Percentiles rank a stretch among this genome's conserved stretches.
These are phyloP conservation scores for Gymnopithys bicolor DNA, from an alignment of 2,797 vertebrate species.

Conservation along the genomic window DNA sequence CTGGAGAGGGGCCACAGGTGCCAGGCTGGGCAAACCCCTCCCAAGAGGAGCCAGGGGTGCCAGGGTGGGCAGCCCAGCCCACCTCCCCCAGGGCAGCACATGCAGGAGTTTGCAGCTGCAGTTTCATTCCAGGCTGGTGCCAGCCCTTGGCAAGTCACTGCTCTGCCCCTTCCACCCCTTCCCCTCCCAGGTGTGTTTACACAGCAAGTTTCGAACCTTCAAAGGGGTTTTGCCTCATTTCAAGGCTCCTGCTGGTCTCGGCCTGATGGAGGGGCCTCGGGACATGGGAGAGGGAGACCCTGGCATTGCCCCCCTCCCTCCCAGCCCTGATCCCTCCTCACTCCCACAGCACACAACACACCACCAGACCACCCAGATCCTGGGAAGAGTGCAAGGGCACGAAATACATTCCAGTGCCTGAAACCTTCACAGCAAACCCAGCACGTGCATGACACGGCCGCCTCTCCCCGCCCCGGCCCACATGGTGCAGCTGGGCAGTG, in stretches of 20 bases:
- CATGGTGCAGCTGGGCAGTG: not conserved
- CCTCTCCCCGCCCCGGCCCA: fast-evolving
- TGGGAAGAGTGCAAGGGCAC: not conserved
- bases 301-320: not conserved
- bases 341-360: not conserved
- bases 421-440: not conserved
- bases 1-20: not conserved
- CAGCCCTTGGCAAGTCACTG: not conserved
- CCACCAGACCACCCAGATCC: not conserved
- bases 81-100: fast-evolving
- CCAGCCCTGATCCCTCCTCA: not conserved
- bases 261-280: not conserved
- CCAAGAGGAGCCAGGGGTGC: too few relatives aligned
- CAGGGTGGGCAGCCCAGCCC: not conserved
- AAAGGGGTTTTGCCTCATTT: not conserved
- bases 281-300: not conserved
- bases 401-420: not conserved
- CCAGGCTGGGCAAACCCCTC: not conserved
- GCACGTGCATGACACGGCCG: fast-evolving
- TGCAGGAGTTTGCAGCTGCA: not conserved
- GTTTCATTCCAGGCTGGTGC: not conserved
- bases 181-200: not conserved
- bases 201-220: not conserved
- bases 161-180: not conserved
- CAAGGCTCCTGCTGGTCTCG: not conserved